Base-by-base conservation (phyloP, 2,888 invertebrate genomes). In the Agrochola litura region DNA sequence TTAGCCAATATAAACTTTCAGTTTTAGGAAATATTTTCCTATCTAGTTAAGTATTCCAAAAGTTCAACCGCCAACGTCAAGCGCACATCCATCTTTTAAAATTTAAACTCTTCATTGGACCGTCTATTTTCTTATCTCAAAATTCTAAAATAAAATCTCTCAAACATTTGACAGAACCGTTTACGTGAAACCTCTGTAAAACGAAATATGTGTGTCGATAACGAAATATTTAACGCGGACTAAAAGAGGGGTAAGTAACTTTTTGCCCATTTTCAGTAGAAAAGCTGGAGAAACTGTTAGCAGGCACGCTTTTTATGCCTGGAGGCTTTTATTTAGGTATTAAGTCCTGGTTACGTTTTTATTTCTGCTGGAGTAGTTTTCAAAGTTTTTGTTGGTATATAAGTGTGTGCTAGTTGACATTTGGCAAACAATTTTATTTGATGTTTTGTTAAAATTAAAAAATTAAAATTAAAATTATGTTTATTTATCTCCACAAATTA, bases 91-190 rank as follows among this genome's bases (percentile, higher is more conserved):
- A 30, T 56, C 30, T 30, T n/a, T 22, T 6, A 74, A 61, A 54
- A 30, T 30, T 30, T 30, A 30, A 30, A 30, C 14, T 77, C 22
- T 22, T 63, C 43, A 76, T n/a, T 0, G 5, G 5, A 61, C 63
- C 16, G 12, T 56, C 30, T n/a, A 54, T 82, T 63, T 60, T 65
- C 66, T 63, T 63, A 71, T 81, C 63, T 41, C 8, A 14, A 66
- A 77, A 46, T 76, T 77, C n/a, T 58, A 46, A 71, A 77, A 52
- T 67, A 58, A 76, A 68, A 67, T 64, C 67, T 41, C 22, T 30
- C 61, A 25, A 1, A 70, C 12, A 22, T 68, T 64, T 46, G 83
- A 81, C 81, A 83, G 61, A 77, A 77, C 12, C 83, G 71, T 68
- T 81, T 81, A 71, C 67, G 56, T 67, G 25, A 67, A 76, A 76